Evolutionary conservation across 92 coral and sea anemone species (phyloP).

Genomic region (Ricordea florida): DNA sequence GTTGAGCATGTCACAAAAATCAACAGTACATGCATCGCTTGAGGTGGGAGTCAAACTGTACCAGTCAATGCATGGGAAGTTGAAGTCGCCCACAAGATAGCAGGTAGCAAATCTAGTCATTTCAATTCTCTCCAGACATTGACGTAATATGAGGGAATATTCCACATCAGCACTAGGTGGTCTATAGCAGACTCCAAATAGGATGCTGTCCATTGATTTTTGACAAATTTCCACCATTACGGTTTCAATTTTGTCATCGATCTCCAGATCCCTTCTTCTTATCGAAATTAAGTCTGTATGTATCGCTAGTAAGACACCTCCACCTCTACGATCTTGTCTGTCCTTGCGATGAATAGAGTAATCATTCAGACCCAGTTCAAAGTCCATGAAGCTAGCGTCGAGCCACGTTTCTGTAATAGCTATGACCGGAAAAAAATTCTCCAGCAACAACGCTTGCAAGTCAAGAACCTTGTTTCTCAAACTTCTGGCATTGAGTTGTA

Average conservation of each 20-base stretch:
- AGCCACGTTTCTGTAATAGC: conserved; percentile 45
- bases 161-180: conserved; percentile 14
- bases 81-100: conserved; percentile 15
- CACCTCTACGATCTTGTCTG: conserved; percentile 29
- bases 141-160: conserved; percentile 20
- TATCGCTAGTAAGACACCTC: conserved; percentile 32
- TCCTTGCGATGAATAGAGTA: conserved; percentile 34
- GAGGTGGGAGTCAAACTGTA: conserved; percentile 15
- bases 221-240: conserved; percentile 39
- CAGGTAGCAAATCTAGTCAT: conserved; percentile 25
- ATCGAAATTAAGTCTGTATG: conserved; percentile 5
- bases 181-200: conserved; percentile 26
- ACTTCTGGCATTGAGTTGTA: neutral
- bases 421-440: conserved; percentile 1
- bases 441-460: neutral
- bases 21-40: neutral
- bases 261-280: neutral
- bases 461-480: neutral
- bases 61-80: conserved; percentile 32
- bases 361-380: conserved; percentile 35
- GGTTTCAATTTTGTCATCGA: too few relatives aligned
- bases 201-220: conserved; percentile 22
- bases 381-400: conserved; percentile 30
- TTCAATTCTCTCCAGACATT: conserved; percentile 40
- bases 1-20: conserved; percentile 18